phyloP scores from a whole-genome alignment of 2,797 vertebrate species.

The Allochrocebus solatus region DNA sequence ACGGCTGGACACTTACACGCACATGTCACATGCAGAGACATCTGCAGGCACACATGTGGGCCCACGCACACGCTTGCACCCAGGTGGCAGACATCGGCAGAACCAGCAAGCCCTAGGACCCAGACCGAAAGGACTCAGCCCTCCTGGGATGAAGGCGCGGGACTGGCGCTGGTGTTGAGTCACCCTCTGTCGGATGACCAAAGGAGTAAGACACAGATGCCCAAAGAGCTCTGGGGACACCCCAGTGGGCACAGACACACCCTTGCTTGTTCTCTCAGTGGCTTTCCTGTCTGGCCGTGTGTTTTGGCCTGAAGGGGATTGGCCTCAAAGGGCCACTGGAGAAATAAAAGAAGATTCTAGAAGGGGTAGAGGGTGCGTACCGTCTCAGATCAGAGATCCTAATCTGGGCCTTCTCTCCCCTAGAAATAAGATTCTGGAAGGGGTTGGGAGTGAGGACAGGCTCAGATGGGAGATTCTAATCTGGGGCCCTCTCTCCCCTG shows the following conservation, averaged over 20 bases:
- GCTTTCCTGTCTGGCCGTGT: not conserved
- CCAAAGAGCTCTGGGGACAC: not conserved
- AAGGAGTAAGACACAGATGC: not conserved
- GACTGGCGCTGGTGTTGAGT: not conserved
- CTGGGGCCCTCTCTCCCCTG: no score
- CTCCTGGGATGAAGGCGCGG: not conserved
- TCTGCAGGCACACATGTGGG: not conserved
- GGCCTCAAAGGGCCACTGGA: not conserved
- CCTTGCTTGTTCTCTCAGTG: not conserved
- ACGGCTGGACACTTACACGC: accelerated
- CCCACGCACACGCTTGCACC: not conserved
- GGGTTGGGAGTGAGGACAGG: no score
- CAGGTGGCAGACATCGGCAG: not conserved
- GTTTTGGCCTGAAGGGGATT: not conserved
- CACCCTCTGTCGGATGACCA: not conserved
- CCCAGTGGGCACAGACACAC: accelerated
- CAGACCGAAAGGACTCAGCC: not conserved
- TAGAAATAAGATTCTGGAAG: no score
- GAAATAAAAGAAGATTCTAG: not conserved
- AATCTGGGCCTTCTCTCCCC: not conserved
- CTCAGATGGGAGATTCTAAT: no score
- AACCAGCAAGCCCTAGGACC: not conserved
- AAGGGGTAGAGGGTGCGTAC: accelerated
- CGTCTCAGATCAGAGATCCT: not conserved
- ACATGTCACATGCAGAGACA: not conserved